These are phyloP conservation scores for Mylabris sibirica DNA, from an alignment of 2,888 invertebrate species.

Conservation along the genomic window DNA sequence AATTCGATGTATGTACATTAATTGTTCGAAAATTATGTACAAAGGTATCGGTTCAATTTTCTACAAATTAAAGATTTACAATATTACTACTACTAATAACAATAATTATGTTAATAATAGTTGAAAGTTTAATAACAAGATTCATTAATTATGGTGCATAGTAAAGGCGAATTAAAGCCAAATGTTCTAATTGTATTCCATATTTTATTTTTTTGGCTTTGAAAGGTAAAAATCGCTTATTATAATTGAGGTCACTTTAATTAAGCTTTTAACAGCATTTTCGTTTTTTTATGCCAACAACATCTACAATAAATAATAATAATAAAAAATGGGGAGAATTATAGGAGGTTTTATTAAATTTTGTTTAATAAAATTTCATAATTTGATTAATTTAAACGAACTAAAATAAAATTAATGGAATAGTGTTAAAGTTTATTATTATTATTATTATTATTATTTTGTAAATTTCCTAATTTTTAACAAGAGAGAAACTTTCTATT, in stretches of 20 bases:
- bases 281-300: slow-evolving; percentile 18
- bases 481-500: slow-evolving; percentile 2
- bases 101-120: slow-evolving; percentile 16
- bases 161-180: slow-evolving; percentile 26
- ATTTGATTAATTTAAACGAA: neutral
- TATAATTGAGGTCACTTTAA: slow-evolving; percentile 31
- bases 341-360: neutral
- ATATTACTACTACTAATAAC: slow-evolving; percentile 24
- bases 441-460: slow-evolving; percentile 23
- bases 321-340: slow-evolving; percentile 2
- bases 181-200: slow-evolving; percentile 18
- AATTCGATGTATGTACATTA: slow-evolving; percentile 46
- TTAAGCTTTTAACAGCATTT: slow-evolving; percentile 27
- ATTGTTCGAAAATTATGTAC: slow-evolving; percentile 35
- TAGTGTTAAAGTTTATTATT: neutral
- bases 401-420: slow-evolving; percentile 5
- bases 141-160: slow-evolving; percentile 32
- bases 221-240: slow-evolving; percentile 16
- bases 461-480: neutral
- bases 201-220: slow-evolving; percentile 19
- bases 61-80: slow-evolving; percentile 33
- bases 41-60: slow-evolving; percentile 29
- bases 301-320: slow-evolving; percentile 9
- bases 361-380: neutral
- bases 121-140: slow-evolving; percentile 14